phyloP scores from a whole-genome alignment of 2,797 vertebrate species.

The Microcaecilia unicolor region DNA sequence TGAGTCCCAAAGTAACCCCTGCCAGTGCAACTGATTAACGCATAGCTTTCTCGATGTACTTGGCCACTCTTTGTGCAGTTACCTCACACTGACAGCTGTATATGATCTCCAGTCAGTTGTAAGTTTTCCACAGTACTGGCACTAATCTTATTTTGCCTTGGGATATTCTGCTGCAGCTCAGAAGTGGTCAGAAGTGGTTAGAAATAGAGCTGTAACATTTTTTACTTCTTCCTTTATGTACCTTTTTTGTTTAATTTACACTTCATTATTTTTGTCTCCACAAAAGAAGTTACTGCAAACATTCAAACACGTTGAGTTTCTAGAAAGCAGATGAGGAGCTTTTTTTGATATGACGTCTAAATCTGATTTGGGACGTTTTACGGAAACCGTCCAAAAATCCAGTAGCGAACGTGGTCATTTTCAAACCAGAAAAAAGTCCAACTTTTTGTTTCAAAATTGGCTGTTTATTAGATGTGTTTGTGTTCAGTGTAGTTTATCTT shows the following conservation, averaged over 20 bases:
- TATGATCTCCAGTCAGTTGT: constrained; percentile 36
- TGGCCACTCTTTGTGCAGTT: constrained; percentile 24
- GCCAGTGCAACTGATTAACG: constrained; percentile 28
- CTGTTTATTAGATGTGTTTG: too few relatives aligned
- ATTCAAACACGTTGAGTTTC: constrained; percentile 1
- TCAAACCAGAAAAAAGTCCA: too few relatives aligned
- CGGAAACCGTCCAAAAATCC: too few relatives aligned
- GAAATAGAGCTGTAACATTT: constrained; percentile 18
- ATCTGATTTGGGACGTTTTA: too few relatives aligned
- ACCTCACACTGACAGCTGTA: constrained; percentile 38
- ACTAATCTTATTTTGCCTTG: constrained; percentile 19
- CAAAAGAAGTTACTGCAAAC: constrained; percentile 13
- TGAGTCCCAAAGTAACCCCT: constrained; percentile 17
- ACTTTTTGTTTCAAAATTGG: too few relatives aligned
- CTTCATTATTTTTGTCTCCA: constrained; percentile 22
- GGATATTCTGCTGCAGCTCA: constrained; percentile 18
- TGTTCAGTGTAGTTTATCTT: too few relatives aligned
- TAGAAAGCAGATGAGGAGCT: too few relatives aligned
- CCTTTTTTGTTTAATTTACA: constrained; percentile 30
- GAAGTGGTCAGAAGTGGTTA: constrained; percentile 16
- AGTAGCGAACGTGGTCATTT: too few relatives aligned
- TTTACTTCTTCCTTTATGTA: constrained; percentile 14
- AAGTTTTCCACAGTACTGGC: constrained; percentile 26
- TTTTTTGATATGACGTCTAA: too few relatives aligned
- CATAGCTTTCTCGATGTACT: constrained; percentile 24